Evolutionary conservation across 2,797 vertebrate species (phyloP).

Genomic region (Falco columbarius): DNA sequence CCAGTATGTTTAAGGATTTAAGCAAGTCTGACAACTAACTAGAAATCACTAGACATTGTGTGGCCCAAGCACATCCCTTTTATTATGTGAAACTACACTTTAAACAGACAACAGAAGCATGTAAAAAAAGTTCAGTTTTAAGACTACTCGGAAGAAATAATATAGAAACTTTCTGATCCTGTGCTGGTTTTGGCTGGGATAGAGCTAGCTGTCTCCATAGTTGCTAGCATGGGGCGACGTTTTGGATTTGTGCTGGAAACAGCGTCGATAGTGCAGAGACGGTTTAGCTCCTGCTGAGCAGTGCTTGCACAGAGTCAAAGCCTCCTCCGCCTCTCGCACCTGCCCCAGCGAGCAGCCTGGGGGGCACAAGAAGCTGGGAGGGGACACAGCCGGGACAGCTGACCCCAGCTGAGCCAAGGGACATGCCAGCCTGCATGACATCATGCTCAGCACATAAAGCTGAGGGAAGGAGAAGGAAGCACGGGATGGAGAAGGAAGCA

Average conservation of each 20-base stretch:
- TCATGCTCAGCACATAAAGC: neutral
- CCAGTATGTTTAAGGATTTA: neutral
- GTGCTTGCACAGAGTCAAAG: no score
- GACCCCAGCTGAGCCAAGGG: neutral
- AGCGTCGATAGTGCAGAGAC: no score
- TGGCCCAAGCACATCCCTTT: neutral
- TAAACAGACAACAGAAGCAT: neutral
- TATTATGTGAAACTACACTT: neutral
- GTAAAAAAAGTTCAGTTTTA: neutral
- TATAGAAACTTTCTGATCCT: neutral
- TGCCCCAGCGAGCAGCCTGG: no score
- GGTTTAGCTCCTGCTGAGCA: no score
- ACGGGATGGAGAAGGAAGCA: neutral
- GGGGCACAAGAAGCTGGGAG: no score
- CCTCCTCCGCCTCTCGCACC: no score
- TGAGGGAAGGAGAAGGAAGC: neutral
- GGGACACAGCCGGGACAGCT: no score
- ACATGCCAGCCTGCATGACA: neutral
- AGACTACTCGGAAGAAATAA: neutral
- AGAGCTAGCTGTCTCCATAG: no score
- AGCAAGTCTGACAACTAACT: neutral
- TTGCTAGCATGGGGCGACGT: no score
- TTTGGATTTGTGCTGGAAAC: neutral
- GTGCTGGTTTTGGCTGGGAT: no score
- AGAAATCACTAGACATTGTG: neutral